Conservation (phyloP, 2,797 vertebrate genomes). For the Sebastes steindachneri region DNA sequence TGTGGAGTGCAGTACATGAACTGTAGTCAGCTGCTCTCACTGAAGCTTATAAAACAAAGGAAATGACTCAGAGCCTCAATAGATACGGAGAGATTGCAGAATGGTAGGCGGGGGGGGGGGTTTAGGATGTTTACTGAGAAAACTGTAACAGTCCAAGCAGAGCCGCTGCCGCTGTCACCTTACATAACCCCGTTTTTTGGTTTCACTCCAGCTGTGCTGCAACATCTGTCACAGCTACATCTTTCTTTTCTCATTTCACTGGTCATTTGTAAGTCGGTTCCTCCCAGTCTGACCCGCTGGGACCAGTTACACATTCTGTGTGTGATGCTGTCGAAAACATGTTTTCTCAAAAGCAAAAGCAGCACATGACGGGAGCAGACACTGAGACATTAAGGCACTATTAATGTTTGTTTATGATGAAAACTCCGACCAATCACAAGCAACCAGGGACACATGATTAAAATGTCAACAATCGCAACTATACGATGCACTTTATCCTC, state of each 20-base stretch:
- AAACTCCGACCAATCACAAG: not conserved
- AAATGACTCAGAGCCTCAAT: slow-evolving; percentile 30
- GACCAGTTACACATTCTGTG: not conserved
- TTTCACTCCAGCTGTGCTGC: not conserved
- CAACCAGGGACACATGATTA: not conserved
- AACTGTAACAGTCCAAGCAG: not conserved
- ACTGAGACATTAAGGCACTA: not conserved
- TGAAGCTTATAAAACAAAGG: slow-evolving; percentile 35
- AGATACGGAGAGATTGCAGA: not conserved
- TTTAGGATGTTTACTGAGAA: not conserved
- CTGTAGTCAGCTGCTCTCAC: not conserved
- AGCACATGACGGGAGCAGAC: not conserved
- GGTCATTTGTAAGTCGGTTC: not conserved
- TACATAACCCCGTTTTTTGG: not conserved
- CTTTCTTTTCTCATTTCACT: not conserved
- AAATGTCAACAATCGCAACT: not conserved
- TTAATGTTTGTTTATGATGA: too few relatives aligned
- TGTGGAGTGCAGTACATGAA: slow-evolving; percentile 13
- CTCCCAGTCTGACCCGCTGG: not conserved
- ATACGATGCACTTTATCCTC: not conserved
- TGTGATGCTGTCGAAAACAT: not conserved
- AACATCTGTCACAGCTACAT: not conserved
- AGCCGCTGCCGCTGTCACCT: not conserved
- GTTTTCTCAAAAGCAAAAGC: not conserved
- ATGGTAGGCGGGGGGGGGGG: too few relatives aligned